Evolutionary conservation across 2,797 vertebrate genomes (phyloP), one percentile per base, ranked within the genome.

Genomic region (Sebastes miniatus): DNA sequence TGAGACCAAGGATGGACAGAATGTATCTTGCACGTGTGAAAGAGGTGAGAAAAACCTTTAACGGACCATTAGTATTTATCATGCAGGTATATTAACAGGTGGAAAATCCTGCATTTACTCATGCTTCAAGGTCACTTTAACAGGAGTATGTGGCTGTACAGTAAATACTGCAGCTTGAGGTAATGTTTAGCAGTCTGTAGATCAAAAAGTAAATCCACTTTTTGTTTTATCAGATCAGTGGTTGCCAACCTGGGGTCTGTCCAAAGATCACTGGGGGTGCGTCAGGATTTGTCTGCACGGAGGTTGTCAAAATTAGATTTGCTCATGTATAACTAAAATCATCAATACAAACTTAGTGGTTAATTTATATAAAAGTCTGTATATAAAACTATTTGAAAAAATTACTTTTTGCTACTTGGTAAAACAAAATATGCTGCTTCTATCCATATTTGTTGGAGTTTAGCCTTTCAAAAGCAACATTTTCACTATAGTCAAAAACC

Each of bases 21-120:
- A 90, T 74, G 89, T 95, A 10, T 89, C 83, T 31, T 95, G 94
- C 72, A 80, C 66, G 0, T 95, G 94, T 89, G 74, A 93, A 74
- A 84, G 77, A 92, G 93, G 92, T 93, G 77, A 92, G 89, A 13
- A 24, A 62, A 68, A 78, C 75, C 36, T 78, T 86, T 58, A 56
- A 59, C 3, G 3, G 25, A 10, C 47, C 47, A 52, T 43, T 39
- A n/a, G 31, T 25, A 39, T 73, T 64, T 59, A 16, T 56, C 47
- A 52, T 25, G 22, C 43, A 10, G 56, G 4, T 25, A 13, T 32
- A 27, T 34, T 56, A 75, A 32, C 61, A 25, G 36, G 22, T 73
- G 52, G 22, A n/a, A 32, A 71, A 69, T 24, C 12, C 25, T 18
- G 3, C 29, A 12, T 67, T 74, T 71, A 27, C 27, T 75, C 32